Base-by-base conservation (phyloP, 2,888 invertebrate genomes). In the Acleris cristana region DNA sequence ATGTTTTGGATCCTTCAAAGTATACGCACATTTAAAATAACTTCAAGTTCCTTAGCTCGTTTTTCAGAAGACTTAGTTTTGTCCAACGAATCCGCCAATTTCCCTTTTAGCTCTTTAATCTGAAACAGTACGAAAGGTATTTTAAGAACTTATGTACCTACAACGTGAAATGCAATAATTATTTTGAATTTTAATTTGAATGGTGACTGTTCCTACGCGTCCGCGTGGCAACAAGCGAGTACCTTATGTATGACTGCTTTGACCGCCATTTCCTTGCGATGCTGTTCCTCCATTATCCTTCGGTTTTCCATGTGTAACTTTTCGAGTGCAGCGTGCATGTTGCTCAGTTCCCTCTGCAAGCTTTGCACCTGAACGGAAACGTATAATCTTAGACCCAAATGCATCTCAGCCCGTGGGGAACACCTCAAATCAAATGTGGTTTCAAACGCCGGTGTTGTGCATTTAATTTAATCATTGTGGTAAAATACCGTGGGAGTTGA, bases 41-140 rank as follows among this genome's bases (percentile, higher is more conserved):
- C 92, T 76, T 95, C 94, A 8, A 96, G 83, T 74, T 95, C 93
- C 62, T 90, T 94, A 0, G 94, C 90, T 44, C 94, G 87, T 75
- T 95, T 95, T 51, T 93, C 93, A 0, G 95, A 88, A 23, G 94
- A 92, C 75, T 94, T 88, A 5, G 92, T 87, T 74, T 93, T 92
- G 71, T 93, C 89, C 49, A 86, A 80, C 2, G 95, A 89, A 2
- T 94, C 93, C 6, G 84, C 76, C 40, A 94, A 69, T 75, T 94
- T 94, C 6, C 77, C 79, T 75, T 92, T 93, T 18, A 95, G 77
- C 14, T 91, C 89, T 54, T 70, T 76, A 1, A 94, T 85, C 88
- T 93, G 86, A 53, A 85, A 83, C 26, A 64, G 6, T 71, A 26
- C 6, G 26, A 26, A 26, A 26, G 26, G 26, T 26, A 26, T 6